phyloP scores from a whole-genome alignment of 2,888 invertebrate genomes.

The Conchocele bisecta region DNA sequence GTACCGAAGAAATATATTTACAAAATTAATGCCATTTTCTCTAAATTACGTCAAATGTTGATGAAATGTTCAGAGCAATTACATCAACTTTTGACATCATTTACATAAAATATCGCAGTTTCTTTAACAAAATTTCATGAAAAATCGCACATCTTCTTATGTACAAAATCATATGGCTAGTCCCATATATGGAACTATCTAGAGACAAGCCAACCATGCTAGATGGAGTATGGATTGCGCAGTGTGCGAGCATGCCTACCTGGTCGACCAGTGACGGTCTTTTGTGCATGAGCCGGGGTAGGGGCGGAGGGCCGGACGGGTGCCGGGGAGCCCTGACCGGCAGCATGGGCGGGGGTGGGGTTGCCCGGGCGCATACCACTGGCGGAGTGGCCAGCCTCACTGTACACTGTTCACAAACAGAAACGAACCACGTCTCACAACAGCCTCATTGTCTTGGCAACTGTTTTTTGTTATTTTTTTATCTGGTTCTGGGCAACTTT shows the following conservation, averaged over 20 bases:
- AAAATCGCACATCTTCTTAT: no score
- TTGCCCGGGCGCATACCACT: constrained; percentile 78
- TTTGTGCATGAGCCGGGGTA: constrained; percentile 76
- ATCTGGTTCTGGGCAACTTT: no score
- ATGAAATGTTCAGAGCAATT: no score
- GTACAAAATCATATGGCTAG: neutral
- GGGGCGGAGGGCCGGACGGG: constrained; percentile 78
- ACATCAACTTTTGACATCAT: no score
- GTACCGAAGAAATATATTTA: no score
- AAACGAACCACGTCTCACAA: neutral
- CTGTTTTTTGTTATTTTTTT: no score
- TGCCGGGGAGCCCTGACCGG: constrained; percentile 77
- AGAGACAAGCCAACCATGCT: neutral
- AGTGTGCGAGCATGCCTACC: constrained; percentile 64
- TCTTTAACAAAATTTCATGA: no score
- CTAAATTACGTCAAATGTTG: no score
- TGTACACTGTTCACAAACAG: constrained; percentile 48
- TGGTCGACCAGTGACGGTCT: constrained; percentile 70
- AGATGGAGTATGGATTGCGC: no score
- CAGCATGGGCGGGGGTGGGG: constrained; percentile 80
- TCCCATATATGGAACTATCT: neutral
- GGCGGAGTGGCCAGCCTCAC: constrained; percentile 68
- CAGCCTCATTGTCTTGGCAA: no score
- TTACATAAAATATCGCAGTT: no score
- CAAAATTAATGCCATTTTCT: no score